Conservation (phyloP, 2,797 vertebrate genomes). For the Aplochiton taeniatus region DNA sequence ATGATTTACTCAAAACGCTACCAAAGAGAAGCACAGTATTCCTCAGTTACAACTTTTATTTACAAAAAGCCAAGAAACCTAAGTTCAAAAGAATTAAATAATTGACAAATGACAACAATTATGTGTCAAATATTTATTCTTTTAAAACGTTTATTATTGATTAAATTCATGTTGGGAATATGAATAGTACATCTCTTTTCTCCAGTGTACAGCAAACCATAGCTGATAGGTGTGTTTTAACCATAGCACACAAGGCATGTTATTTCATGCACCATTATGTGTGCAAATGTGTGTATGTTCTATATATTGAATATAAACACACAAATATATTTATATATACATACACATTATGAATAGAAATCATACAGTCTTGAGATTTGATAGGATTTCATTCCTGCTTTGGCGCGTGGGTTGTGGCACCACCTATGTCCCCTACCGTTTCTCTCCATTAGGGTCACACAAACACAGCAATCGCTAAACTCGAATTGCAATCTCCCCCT, state of each 20-base stretch:
- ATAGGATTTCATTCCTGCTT: slow-evolving; percentile 39
- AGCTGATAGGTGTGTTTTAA: slow-evolving; percentile 71
- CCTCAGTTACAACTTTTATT: slow-evolving; percentile 50
- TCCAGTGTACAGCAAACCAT: slow-evolving; percentile 84
- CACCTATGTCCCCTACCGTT: background rate
- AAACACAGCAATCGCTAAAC: slow-evolving; percentile 14
- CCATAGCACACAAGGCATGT: slow-evolving; percentile 62
- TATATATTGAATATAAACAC: slow-evolving; percentile 75
- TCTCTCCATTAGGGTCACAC: background rate
- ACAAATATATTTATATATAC: slow-evolving; percentile 75
- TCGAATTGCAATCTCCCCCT: slow-evolving; percentile 31
- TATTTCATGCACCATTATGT: slow-evolving; percentile 54
- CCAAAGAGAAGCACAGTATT: slow-evolving; percentile 24
- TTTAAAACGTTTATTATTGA: slow-evolving; percentile 82
- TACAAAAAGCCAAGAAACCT: slow-evolving; percentile 41
- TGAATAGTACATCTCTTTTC: slow-evolving; percentile 75
- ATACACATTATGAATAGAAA: slow-evolving; percentile 67
- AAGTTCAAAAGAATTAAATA: slow-evolving; percentile 45
- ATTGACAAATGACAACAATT: slow-evolving; percentile 56
- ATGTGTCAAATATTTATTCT: slow-evolving; percentile 76
- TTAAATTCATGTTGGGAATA: slow-evolving; percentile 76
- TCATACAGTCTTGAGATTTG: slow-evolving; percentile 57
- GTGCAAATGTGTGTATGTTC: slow-evolving; percentile 71
- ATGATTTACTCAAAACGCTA: slow-evolving; percentile 13
- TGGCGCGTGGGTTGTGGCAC: slow-evolving; percentile 12